Evolutionary conservation across 2,113 vertebrate genomes (phyloP).

Genomic region (Corvus moneduloides): DNA sequence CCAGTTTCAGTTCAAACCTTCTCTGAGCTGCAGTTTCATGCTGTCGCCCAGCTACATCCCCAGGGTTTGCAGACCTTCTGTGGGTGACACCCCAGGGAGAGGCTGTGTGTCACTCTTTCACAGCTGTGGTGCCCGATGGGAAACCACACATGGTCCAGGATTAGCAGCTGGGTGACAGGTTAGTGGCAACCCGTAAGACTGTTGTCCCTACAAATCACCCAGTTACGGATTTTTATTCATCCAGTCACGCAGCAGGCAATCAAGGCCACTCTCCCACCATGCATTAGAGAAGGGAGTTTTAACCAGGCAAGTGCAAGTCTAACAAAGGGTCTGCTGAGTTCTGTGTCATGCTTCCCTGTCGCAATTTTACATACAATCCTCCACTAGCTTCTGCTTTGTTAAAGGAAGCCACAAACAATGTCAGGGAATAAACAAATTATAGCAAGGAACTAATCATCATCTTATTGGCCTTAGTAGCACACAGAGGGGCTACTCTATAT

Average conservation of each 20-base stretch:
- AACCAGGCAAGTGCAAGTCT: background rate
- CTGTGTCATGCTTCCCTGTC: background rate
- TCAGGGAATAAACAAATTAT: background rate
- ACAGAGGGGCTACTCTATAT: background rate
- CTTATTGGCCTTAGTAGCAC: background rate
- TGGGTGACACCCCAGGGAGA: background rate
- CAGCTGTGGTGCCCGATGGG: background rate
- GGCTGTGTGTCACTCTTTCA: background rate
- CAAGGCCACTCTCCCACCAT: background rate
- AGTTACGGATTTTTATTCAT: background rate
- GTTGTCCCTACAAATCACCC: background rate
- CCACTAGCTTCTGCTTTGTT: background rate
- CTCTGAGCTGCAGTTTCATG: background rate
- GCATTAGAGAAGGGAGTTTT: background rate
- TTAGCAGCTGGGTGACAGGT: background rate
- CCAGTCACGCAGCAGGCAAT: background rate
- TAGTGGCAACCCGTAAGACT: background rate
- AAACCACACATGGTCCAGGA: accelerated
- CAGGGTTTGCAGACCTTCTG: background rate
- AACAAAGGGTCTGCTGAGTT: background rate
- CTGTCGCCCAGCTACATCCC: background rate
- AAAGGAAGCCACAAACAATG: background rate
- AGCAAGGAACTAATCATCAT: background rate
- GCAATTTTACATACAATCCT: background rate
- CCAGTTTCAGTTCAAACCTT: background rate